A percentile compares a stretch with the other conserved stretches of the same genome.
Evolutionary conservation across 2,888 invertebrate species (phyloP).

Genomic region (Sinodicranocentrus sp.): DNA sequence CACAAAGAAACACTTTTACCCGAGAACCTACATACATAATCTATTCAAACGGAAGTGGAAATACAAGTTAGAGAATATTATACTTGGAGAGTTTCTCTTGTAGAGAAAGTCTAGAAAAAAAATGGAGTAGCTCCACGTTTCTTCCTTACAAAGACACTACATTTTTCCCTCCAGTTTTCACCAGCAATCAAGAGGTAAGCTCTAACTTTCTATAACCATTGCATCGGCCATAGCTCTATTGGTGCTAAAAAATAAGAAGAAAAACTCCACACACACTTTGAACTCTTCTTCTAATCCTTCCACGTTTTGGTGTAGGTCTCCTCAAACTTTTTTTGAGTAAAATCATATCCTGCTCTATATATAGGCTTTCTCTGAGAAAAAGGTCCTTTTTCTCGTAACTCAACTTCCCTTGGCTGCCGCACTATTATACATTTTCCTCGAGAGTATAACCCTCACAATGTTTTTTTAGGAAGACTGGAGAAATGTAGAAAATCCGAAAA

Average conservation of each 20-base stretch:
- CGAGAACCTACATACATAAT: conserved; percentile 2
- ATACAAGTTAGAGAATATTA: not conserved
- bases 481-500: conserved; percentile 13
- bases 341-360: conserved; percentile 1
- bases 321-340: conserved; percentile 1
- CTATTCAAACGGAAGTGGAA: conserved; percentile 40
- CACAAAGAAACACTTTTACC: not conserved
- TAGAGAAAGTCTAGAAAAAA: conserved; percentile 5
- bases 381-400: too few species aligned
- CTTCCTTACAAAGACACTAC: not conserved
- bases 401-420: too few species aligned
- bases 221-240: not conserved
- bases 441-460: too few species aligned
- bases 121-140: not conserved
- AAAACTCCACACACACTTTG: conserved; percentile 5
- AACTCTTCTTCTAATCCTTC: conserved; percentile 17
- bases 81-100: not conserved
- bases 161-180: not conserved
- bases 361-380: too few species aligned
- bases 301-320: not conserved
- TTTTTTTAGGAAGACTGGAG: too few species aligned
- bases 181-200: not conserved
- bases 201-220: not conserved
- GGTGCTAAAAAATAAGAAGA: too few species aligned
- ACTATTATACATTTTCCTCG: too few species aligned